Evolutionary conservation across 2,113 vertebrate genomes (phyloP).

Genomic region (Platichthys stellatus): DNA sequence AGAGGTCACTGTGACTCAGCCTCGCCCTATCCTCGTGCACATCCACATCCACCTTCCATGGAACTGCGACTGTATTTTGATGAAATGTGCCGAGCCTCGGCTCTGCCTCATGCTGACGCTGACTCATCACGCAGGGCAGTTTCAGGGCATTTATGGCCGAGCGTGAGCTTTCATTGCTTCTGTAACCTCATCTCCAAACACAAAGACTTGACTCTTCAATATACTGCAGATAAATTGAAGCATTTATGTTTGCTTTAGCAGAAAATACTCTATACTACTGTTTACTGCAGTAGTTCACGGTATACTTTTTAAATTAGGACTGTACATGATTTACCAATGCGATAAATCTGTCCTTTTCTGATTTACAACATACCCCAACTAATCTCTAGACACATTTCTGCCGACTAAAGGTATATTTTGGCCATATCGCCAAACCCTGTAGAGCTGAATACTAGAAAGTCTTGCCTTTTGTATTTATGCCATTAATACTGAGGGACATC

Average conservation of each 20-base stretch:
- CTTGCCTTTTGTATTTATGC: too few relatives aligned
- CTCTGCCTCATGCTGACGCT: not conserved
- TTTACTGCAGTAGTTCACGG: not conserved
- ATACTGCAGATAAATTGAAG: not conserved
- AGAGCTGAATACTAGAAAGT: not conserved
- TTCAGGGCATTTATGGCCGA: not conserved
- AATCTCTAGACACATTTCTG: not conserved
- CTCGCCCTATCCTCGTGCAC: conserved; percentile 1
- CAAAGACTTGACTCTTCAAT: not conserved
- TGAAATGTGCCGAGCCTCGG: not conserved
- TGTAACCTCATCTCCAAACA: not conserved
- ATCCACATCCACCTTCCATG: not conserved
- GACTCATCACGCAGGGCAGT: not conserved
- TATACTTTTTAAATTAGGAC: not conserved
- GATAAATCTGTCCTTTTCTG: not conserved
- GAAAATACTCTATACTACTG: too few relatives aligned
- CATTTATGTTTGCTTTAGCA: too few relatives aligned
- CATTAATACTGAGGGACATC: not conserved
- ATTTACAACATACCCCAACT: not conserved
- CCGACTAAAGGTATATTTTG: not conserved
- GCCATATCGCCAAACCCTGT: not conserved
- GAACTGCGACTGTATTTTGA: not conserved
- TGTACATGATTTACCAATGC: not conserved
- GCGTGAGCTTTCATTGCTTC: not conserved
- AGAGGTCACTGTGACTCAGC: conserved; percentile 21